These are phyloP conservation scores for Pelodytes ibericus DNA, from an alignment of 2,797 vertebrate species.

Conservation along the genomic window DNA sequence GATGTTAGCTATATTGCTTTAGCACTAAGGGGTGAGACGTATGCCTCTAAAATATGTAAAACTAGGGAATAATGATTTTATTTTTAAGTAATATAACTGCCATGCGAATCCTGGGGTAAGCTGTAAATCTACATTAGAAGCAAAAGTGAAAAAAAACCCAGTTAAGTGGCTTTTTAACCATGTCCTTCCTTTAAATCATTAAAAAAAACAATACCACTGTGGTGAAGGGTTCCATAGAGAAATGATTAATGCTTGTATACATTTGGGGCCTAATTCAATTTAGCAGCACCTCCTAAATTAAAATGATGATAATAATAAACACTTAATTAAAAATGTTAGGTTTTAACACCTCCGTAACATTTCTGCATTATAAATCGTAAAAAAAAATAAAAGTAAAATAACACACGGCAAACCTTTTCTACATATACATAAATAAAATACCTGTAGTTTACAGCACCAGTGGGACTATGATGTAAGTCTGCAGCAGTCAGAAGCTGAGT, in stretches of 20 bases:
- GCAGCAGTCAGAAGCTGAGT: neutral
- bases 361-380: neutral
- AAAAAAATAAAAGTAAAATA: neutral
- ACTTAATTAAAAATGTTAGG: neutral
- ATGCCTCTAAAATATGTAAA: too few species aligned
- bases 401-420: too few species aligned
- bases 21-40: too few species aligned
- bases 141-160: too few species aligned
- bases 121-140: too few species aligned
- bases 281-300: slow-evolving; percentile 22
- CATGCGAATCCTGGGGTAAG: too few species aligned
- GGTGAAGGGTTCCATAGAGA: neutral
- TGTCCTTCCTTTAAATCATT: neutral
- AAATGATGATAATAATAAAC: neutral
- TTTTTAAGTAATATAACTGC: too few species aligned
- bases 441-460: slow-evolving; percentile 7
- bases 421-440: too few species aligned
- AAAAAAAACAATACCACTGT: neutral
- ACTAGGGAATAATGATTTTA: too few species aligned
- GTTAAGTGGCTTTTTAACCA: too few species aligned
- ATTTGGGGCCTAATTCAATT: slow-evolving; percentile 15
- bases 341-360: neutral
- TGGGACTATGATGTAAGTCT: neutral
- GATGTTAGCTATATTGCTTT: too few species aligned
- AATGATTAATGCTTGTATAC: neutral